phyloP scores from a whole-genome alignment of 2,888 invertebrate genomes.

The Rhyacophila evoluta region DNA sequence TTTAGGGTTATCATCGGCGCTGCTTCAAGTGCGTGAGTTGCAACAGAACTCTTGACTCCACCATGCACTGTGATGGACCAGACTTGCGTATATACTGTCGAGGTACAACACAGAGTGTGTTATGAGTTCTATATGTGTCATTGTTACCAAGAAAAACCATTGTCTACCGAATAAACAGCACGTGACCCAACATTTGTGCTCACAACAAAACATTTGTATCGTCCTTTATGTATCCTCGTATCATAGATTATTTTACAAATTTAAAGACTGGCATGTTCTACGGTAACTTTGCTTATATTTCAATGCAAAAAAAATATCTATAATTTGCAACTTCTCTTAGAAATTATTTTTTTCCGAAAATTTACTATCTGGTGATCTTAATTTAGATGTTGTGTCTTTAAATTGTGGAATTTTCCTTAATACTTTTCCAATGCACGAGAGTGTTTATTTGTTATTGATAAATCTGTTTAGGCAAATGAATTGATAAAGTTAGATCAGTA shows the following conservation, averaged over 20 bases:
- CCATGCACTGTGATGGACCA: conserved; percentile 92
- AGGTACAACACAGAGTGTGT: conserved; percentile 71
- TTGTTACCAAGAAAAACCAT: conserved; percentile 29
- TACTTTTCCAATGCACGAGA: not conserved
- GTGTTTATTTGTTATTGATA: conserved; percentile 57
- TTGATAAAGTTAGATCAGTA: not conserved
- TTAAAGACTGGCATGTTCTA: not conserved
- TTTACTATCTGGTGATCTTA: too few relatives aligned
- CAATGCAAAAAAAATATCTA: too few relatives aligned
- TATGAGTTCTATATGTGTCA: conserved; percentile 33
- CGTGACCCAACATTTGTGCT: conserved; percentile 37
- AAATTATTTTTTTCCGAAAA: too few relatives aligned
- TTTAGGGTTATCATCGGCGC: conserved; percentile 88
- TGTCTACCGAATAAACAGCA: conserved; percentile 29
- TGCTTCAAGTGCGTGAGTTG: conserved; percentile 92
- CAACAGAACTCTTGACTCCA: conserved; percentile 87
- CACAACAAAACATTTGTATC: conserved; percentile 30
- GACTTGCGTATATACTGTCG: conserved; percentile 93
- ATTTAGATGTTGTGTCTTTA: not conserved
- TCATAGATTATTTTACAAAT: not conserved
- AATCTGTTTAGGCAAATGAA: not conserved
- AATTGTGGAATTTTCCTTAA: not conserved
- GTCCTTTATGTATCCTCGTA: conserved; percentile 24
- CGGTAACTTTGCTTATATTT: too few relatives aligned
- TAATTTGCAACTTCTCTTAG: too few relatives aligned